phyloP scores from a whole-genome alignment of 2,113 vertebrate genomes.

The Numida meleagris region DNA sequence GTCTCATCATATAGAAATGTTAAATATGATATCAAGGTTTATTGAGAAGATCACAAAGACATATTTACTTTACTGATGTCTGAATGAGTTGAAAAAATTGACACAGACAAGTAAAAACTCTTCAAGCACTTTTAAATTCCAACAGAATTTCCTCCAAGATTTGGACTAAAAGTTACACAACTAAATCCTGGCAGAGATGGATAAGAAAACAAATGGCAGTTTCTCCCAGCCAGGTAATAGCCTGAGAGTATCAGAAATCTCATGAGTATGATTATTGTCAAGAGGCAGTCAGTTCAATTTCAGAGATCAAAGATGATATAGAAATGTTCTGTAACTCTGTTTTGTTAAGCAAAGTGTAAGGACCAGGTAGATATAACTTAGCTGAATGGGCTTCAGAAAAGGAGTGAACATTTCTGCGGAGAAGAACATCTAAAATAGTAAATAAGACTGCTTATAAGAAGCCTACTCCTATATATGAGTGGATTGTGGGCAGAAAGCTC shows the following conservation, averaged over 20 bases:
- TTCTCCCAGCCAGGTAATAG: not conserved
- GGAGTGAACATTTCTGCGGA: not conserved
- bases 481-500: not conserved
- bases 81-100: not conserved
- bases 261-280: not conserved
- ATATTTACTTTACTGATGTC: not conserved
- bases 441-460: not conserved
- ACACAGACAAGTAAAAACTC: not conserved
- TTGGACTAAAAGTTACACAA: not conserved
- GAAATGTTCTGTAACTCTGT: not conserved
- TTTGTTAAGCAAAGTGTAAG: not conserved
- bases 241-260: not conserved
- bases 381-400: not conserved
- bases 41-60: conserved; percentile 36
- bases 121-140: not conserved
- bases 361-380: not conserved
- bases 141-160: not conserved
- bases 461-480: not conserved
- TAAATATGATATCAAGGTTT: not conserved
- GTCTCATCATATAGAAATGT: not conserved
- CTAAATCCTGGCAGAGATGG: not conserved
- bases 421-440: not conserved
- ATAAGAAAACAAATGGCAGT: not conserved
- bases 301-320: not conserved
- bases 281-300: not conserved